A percentile compares a stretch with the other conserved stretches of the same genome.
These are phyloP conservation scores for Heliothis virescens DNA, from an alignment of 1,140 invertebrate species.

Conservation along the genomic window DNA sequence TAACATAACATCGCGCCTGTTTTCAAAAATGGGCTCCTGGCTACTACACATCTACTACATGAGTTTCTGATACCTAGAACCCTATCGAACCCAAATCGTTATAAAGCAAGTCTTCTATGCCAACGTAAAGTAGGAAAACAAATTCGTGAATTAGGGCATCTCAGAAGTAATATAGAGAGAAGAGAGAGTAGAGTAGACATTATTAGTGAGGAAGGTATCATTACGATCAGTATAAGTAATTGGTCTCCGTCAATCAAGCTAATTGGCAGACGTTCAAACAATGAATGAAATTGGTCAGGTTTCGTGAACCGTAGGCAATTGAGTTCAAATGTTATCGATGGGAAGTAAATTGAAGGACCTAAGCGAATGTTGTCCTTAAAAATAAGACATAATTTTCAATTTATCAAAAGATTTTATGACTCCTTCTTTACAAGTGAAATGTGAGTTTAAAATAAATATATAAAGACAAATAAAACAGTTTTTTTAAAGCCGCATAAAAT, in stretches of 20 bases:
- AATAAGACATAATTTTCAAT: constrained; percentile 40
- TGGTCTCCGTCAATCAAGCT: constrained; percentile 14
- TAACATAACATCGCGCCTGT: background rate
- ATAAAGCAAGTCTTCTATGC: too few relatives aligned
- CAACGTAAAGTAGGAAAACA: background rate
- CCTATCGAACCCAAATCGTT: too few relatives aligned
- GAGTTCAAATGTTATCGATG: constrained; percentile 46
- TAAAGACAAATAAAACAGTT: background rate
- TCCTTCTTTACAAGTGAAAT: background rate
- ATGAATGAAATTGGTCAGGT: constrained; percentile 35
- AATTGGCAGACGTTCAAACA: constrained; percentile 42
- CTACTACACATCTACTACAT: too few relatives aligned
- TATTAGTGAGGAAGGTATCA: background rate
- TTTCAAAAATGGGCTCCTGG: too few relatives aligned
- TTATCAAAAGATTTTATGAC: background rate
- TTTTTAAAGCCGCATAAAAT: too few relatives aligned
- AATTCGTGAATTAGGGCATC: background rate
- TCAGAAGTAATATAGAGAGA: background rate
- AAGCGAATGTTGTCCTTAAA: background rate
- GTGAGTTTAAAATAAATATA: background rate
- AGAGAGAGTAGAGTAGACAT: constrained; percentile 1
- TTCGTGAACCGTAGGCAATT: constrained; percentile 33
- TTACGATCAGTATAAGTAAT: constrained; percentile 18
- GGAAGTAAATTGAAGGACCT: background rate
- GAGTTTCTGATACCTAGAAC: too few relatives aligned